These are phyloP conservation scores for Halcyon smyrnensis DNA, from an alignment of 2,797 vertebrate genomes.

Conservation along the genomic window DNA sequence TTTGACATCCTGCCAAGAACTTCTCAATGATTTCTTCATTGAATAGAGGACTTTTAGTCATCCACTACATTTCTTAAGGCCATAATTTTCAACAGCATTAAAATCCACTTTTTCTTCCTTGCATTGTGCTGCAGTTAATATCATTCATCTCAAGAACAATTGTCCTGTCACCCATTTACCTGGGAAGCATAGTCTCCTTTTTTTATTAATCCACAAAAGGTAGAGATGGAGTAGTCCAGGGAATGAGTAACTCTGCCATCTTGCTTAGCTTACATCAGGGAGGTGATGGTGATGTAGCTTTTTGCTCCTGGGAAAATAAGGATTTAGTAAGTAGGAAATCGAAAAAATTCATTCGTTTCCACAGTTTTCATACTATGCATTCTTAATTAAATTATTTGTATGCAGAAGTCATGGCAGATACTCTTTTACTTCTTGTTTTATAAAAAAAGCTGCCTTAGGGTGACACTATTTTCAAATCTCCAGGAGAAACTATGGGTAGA, in stretches of 20 bases:
- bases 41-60: constrained; percentile 73
- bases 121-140: constrained; percentile 51
- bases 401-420: constrained; percentile 36
- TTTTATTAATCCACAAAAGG: not conserved
- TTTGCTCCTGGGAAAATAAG: constrained; percentile 30
- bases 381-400: constrained; percentile 38
- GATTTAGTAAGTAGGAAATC: constrained; percentile 52
- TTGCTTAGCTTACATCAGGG: not conserved
- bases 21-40: constrained; percentile 79
- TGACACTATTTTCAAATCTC: constrained; percentile 60
- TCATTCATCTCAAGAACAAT: constrained; percentile 55
- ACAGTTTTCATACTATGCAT: constrained; percentile 41
- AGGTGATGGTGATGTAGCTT: not conserved
- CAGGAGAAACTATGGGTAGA: constrained; percentile 34
- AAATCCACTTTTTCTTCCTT: constrained; percentile 60
- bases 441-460: constrained; percentile 30
- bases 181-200: not conserved
- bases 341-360: constrained; percentile 3
- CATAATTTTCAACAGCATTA: constrained; percentile 72
- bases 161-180: constrained; percentile 38
- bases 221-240: not conserved
- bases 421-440: constrained; percentile 63
- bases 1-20: constrained; percentile 77
- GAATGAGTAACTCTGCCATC: constrained; percentile 10
- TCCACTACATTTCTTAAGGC: constrained; percentile 69